Evolutionary conservation across 2,113 vertebrate species (phyloP).

Genomic region (Aptenodytes forsteri): DNA sequence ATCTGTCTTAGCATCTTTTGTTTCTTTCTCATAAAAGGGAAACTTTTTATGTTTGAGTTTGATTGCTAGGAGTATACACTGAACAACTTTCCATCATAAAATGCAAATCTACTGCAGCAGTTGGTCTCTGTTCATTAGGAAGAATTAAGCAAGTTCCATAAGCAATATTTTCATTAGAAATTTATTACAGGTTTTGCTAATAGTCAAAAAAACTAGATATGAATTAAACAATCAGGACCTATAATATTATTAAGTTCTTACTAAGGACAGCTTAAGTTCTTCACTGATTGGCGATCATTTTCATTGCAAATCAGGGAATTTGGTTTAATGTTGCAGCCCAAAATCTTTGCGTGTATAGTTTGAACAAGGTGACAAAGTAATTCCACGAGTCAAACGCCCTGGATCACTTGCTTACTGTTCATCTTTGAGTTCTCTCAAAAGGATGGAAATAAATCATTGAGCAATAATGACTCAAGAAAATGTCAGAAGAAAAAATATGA

Average conservation of each 20-base stretch:
- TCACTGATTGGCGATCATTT: not conserved
- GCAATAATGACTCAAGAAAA: not conserved
- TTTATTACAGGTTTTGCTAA: not conserved
- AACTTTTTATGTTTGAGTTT: not conserved
- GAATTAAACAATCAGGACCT: not conserved
- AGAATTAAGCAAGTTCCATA: not conserved
- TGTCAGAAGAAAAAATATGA: not conserved
- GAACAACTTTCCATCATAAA: not conserved
- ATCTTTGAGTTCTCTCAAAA: not conserved
- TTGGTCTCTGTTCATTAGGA: not conserved
- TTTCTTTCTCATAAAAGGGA: not conserved
- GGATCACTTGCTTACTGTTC: not conserved
- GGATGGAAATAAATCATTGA: not conserved
- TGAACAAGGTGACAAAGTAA: not conserved
- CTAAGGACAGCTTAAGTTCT: not conserved
- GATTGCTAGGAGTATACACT: too few species aligned
- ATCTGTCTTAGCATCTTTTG: not conserved
- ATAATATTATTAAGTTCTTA: not conserved
- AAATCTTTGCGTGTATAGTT: not conserved
- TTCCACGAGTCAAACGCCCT: rapidly evolving
- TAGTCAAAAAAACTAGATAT: not conserved
- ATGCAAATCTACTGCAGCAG: not conserved
- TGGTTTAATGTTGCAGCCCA: not conserved
- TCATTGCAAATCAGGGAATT: not conserved
- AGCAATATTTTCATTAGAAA: not conserved